phyloP scores from a whole-genome alignment of 2,888 invertebrate genomes.

The Oxycera nigricornis region DNA sequence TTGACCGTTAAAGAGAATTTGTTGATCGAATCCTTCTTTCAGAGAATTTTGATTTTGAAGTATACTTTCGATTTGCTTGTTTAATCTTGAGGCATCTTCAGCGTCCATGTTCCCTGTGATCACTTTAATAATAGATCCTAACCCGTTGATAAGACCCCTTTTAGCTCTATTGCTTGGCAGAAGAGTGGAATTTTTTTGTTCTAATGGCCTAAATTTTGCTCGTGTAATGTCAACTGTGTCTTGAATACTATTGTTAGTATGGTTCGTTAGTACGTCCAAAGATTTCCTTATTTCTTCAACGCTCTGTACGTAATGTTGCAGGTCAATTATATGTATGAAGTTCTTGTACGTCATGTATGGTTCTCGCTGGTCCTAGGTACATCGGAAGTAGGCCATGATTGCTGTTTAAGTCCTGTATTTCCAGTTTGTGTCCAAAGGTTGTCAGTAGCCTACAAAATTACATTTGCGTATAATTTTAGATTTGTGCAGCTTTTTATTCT shows the following conservation, averaged over 20 bases:
- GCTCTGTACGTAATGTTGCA: not conserved
- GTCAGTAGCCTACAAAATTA: not conserved
- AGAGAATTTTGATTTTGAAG: too few relatives aligned
- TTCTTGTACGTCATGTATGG: not conserved
- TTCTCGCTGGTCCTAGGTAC: not conserved
- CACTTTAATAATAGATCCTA: too few relatives aligned
- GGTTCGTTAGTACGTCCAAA: not conserved
- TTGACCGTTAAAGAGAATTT: too few relatives aligned
- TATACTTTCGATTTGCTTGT: too few relatives aligned
- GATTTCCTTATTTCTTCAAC: not conserved
- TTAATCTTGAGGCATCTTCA: too few relatives aligned
- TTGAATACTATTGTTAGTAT: not conserved
- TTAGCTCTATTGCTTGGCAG: too few relatives aligned
- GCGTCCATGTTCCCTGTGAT: too few relatives aligned
- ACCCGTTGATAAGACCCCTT: too few relatives aligned
- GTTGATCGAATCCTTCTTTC: too few relatives aligned
- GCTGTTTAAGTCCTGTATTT: not conserved
- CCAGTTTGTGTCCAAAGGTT: not conserved
- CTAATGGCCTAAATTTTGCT: too few relatives aligned
- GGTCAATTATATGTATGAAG: not conserved
- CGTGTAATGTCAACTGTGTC: not conserved
- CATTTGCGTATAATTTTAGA: not conserved
- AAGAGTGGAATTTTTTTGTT: too few relatives aligned
- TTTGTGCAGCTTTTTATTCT: not conserved
- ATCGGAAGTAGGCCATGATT: not conserved